A percentile compares a stretch with the other conserved stretches of the same genome.
Evolutionary conservation across 2,888 invertebrate species (phyloP).

Genomic region (Andrena hattorfiana): DNA sequence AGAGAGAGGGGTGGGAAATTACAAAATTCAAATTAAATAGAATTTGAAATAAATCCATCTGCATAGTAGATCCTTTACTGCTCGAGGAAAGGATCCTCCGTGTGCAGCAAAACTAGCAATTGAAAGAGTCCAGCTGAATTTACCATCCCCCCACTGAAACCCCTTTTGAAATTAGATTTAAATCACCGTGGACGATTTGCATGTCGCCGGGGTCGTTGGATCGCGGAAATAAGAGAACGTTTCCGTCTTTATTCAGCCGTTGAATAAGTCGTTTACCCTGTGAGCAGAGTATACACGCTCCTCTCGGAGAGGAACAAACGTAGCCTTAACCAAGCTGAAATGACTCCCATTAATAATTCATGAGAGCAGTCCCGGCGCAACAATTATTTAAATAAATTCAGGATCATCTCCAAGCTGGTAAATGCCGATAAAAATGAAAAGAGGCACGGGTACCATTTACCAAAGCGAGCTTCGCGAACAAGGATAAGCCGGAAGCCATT

Average conservation of each 20-base stretch:
- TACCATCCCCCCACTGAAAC: neutral
- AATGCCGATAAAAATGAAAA: conserved; percentile 8
- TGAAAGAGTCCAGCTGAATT: conserved; percentile 14
- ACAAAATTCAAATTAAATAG: neutral
- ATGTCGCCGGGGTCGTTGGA: conserved; percentile 21
- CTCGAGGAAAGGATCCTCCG: neutral
- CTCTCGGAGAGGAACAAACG: neutral
- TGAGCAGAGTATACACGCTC: conserved; percentile 9
- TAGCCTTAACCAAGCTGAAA: conserved; percentile 28
- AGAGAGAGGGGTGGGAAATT: too few relatives aligned
- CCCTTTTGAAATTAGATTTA: conserved; percentile 46
- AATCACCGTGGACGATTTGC: conserved; percentile 38
- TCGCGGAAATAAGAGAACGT: conserved; percentile 32
- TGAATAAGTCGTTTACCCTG: conserved; percentile 58
- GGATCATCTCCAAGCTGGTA: neutral
- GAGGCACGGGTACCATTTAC: neutral
- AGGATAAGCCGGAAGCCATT: neutral
- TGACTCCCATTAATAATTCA: conserved; percentile 44
- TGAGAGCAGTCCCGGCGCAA: neutral
- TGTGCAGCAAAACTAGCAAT: neutral
- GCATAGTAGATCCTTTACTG: neutral
- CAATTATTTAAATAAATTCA: conserved; percentile 45
- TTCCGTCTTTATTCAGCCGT: conserved; percentile 31
- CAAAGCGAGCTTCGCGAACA: neutral
- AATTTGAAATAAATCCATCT: neutral